Percentiles rank a stretch among this genome's conserved stretches.
phyloP scores from a whole-genome alignment of 2,113 vertebrate species.

The Marmota flaviventris region DNA sequence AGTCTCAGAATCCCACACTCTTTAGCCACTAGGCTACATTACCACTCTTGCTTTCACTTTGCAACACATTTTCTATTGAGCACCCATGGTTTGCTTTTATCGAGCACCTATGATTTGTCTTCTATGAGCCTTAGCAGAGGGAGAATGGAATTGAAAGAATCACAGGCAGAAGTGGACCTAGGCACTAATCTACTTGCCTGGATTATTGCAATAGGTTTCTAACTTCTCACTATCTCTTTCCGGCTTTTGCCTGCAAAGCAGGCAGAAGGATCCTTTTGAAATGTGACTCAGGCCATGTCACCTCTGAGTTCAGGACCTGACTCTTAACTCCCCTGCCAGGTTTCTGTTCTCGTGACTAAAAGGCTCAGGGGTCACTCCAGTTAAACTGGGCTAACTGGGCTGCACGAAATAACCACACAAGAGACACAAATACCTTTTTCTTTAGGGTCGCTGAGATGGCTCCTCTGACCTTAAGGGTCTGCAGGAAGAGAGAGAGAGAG shows the following conservation, averaged over 20 bases:
- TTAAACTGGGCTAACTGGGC: too few species aligned
- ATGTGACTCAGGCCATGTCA: background rate
- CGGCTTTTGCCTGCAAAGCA: background rate
- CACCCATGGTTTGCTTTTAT: too few species aligned
- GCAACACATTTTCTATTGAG: background rate
- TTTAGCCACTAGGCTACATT: rapidly evolving
- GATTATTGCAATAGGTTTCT: background rate
- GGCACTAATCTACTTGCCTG: too few species aligned
- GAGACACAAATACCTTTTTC: too few species aligned
- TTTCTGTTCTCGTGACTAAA: too few species aligned
- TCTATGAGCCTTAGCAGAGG: background rate
- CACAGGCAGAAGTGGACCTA: rapidly evolving
- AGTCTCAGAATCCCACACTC: background rate
- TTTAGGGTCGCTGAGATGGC: too few species aligned
- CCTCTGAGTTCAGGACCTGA: background rate
- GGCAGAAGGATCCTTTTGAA: background rate
- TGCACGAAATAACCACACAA: too few species aligned
- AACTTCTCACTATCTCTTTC: background rate
- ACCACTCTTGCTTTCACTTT: background rate
- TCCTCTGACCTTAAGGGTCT: too few species aligned
- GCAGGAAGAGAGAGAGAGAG: too few species aligned
- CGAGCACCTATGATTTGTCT: too few species aligned
- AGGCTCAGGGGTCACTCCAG: too few species aligned
- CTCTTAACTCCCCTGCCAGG: background rate
- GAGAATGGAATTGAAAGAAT: background rate